Evolutionary conservation across 2,113 vertebrate species (phyloP).

Genomic region (Chloebia gouldiae): DNA sequence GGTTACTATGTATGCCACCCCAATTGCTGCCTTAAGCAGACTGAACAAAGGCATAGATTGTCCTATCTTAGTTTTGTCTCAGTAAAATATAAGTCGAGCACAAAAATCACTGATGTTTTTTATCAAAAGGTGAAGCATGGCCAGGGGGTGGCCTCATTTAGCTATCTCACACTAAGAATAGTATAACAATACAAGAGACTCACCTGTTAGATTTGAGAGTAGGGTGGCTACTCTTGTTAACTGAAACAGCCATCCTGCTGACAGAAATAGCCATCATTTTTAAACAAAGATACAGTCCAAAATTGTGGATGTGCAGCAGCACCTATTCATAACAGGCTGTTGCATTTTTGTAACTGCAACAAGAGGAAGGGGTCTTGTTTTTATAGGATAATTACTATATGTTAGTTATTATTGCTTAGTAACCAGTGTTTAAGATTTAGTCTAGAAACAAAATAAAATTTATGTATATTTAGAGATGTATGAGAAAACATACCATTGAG

Average conservation of each 20-base stretch:
- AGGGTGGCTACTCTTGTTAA: neutral
- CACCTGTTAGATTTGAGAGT: neutral
- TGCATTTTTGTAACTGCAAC: neutral
- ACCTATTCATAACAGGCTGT: neutral
- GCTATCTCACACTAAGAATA: neutral
- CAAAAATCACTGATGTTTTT: neutral
- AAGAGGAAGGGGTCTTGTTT: neutral
- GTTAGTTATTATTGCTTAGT: neutral
- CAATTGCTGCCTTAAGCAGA: neutral
- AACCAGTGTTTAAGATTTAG: neutral
- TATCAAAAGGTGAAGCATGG: neutral
- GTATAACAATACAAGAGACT: neutral
- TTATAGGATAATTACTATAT: neutral
- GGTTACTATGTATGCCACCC: neutral
- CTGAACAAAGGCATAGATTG: neutral
- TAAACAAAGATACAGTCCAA: neutral
- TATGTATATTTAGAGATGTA: neutral
- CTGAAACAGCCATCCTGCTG: neutral
- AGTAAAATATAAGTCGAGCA: neutral
- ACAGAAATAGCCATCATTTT: neutral
- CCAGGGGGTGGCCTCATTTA: conserved; percentile 4
- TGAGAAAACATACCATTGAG: neutral
- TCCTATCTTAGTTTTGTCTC: neutral
- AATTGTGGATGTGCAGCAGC: neutral
- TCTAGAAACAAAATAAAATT: neutral